Conservation (phyloP, 2,888 invertebrate genomes). For the Agrenia bidenticulata region DNA sequence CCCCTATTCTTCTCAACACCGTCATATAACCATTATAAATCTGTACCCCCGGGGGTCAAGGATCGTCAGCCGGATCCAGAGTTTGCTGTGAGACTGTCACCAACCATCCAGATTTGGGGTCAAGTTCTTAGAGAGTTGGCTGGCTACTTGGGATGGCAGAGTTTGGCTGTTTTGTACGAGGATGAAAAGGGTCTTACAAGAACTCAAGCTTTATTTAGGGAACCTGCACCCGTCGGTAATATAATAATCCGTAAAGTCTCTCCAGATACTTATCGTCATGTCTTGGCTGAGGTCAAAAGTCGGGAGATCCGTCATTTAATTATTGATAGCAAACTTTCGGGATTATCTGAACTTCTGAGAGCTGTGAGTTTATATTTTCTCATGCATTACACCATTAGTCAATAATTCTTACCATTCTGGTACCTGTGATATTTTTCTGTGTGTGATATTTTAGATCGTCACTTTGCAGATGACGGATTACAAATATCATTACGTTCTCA, state of each 20-base stretch:
- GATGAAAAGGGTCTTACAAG: slow-evolving; percentile 57
- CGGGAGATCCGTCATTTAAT: slow-evolving; percentile 58
- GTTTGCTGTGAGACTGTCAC: slow-evolving; percentile 46
- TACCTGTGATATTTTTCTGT: neutral
- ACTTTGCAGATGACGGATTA: slow-evolving; percentile 74
- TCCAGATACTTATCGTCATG: slow-evolving; percentile 56
- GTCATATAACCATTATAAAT: slow-evolving; percentile 43
- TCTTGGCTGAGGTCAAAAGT: slow-evolving; percentile 59
- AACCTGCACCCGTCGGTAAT: slow-evolving; percentile 55
- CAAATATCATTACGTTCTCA: slow-evolving; percentile 80
- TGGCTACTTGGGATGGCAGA: slow-evolving; percentile 29
- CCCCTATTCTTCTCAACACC: slow-evolving; percentile 48
- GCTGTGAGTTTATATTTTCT: slow-evolving; percentile 34
- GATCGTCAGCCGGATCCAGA: slow-evolving; percentile 41
- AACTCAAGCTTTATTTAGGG: slow-evolving; percentile 58
- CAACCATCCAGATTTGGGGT: slow-evolving; percentile 41
- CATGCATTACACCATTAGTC: too few species aligned
- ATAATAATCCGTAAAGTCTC: slow-evolving; percentile 58
- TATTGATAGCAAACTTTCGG: slow-evolving; percentile 57
- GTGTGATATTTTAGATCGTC: slow-evolving; percentile 22
- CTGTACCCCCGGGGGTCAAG: slow-evolving; percentile 26
- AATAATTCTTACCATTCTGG: too few species aligned
- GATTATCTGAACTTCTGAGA: slow-evolving; percentile 43
- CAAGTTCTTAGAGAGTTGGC: slow-evolving; percentile 43
- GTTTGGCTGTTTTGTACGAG: slow-evolving; percentile 48